Evolutionary conservation across 2,888 invertebrate genomes (phyloP), one percentile per base, ranked within the genome.

Genomic region (Cosmia trapezina): DNA sequence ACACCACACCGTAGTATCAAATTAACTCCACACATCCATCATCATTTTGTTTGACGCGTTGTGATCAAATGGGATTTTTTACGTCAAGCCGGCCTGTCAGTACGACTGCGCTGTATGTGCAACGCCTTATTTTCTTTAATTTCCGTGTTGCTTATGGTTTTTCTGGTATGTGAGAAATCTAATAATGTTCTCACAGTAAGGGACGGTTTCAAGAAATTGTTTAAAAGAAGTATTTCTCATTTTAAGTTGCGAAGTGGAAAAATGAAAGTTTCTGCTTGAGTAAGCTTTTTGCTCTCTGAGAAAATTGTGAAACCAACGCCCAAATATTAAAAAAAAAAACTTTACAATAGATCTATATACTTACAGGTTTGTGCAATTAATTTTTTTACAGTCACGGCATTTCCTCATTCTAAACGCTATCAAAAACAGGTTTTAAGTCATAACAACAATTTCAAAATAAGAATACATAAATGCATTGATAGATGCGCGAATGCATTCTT

Each of bases 1-100:
- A 89, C 90, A 89, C 77, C 63, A 56, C 33, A 63, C 68, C 75
- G 77, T 74, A 68, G 75, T 70, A 73, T 78, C 80, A 75, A 83
- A 87, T 84, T 86, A 83, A 80, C 80, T 78, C 63, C 47, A 72
- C 60, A 78, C 90, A 93, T 93, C 92, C 89, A 93, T 93, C 92
- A 93, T 92, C 91, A 91, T 92, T 91, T 90, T 83, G 86, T 89
- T 86, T 88, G 90, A 88, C 90, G 89, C 87, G 87, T 85, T 91
- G 91, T 93, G 91, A 92, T 86, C 87, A 86, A 86, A 86, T 85
- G 91, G 87, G 90, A 89, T 92, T 93, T 91, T 90, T 89, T 87
- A 84, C 81, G 80, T 76, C 81, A 83, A 81, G 74, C 82, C 87
- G 67, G 70, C 75, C 70, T 83, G 81, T 76, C 86, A 86, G 76